phyloP scores from a whole-genome alignment of 2,888 invertebrate species.

The Scaptomyza polygonia region DNA sequence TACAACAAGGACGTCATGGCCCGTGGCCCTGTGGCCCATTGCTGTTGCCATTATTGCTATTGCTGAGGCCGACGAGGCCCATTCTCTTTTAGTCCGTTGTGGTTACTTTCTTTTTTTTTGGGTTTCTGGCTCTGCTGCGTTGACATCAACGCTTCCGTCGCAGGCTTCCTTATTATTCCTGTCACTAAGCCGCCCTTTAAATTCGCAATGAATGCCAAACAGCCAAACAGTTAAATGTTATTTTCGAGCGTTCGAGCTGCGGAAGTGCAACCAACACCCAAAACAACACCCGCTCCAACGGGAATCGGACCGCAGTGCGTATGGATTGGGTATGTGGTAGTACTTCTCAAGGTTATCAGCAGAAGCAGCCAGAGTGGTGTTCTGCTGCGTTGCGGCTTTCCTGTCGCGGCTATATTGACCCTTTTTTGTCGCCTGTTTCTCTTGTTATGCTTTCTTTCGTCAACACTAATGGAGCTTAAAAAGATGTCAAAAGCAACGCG shows the following conservation, averaged over 20 bases:
- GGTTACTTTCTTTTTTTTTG: conserved; percentile 43
- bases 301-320: conserved; percentile 17
- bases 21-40: conserved; percentile 61
- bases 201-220: conserved; percentile 79
- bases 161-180: conserved; percentile 77
- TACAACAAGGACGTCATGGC: conserved; percentile 64
- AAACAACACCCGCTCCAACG: conserved; percentile 26
- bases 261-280: conserved; percentile 66
- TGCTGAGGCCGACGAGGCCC: background rate
- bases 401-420: conserved; percentile 71
- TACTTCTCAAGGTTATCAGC: conserved; percentile 51
- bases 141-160: conserved; percentile 76
- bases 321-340: conserved; percentile 9
- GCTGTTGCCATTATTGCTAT: conserved; percentile 54
- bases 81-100: conserved; percentile 47
- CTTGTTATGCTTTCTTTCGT: conserved; percentile 68
- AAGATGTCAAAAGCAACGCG: conserved; percentile 75
- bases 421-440: conserved; percentile 56
- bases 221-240: conserved; percentile 75
- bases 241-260: conserved; percentile 38
- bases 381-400: conserved; percentile 67
- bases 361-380: conserved; percentile 30
- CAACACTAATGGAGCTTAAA: conserved; percentile 78
- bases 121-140: conserved; percentile 37
- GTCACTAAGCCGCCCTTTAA: conserved; percentile 79